These are phyloP conservation scores for Rosalia funebris DNA, from an alignment of 2,888 invertebrate genomes.

Conservation along the genomic window DNA sequence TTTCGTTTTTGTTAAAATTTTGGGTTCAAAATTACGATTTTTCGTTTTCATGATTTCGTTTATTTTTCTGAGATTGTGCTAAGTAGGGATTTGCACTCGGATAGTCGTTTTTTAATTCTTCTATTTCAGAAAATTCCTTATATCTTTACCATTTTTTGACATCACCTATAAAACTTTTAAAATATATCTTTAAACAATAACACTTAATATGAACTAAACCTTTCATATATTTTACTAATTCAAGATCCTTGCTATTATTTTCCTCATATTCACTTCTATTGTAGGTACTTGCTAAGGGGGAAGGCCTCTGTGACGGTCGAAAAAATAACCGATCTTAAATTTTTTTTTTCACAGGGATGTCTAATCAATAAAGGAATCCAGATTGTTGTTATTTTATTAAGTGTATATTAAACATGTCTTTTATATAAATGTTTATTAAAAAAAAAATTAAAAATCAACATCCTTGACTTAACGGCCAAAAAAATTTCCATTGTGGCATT, in stretches of 20 bases:
- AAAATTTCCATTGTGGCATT: too few relatives aligned
- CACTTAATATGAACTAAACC: too few relatives aligned
- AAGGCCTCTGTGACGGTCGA: too few relatives aligned
- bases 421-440: too few relatives aligned
- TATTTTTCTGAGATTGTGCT: slow-evolving; percentile 34
- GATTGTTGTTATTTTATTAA: too few relatives aligned
- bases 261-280: slow-evolving; percentile 19
- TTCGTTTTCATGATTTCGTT: slow-evolving; percentile 42
- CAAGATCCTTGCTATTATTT: slow-evolving; percentile 6
- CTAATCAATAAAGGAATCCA: too few relatives aligned
- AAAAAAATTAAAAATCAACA: too few relatives aligned
- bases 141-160: not conserved
- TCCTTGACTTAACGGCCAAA: too few relatives aligned
- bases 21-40: slow-evolving; percentile 35
- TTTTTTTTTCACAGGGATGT: too few relatives aligned
- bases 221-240: slow-evolving; percentile 23
- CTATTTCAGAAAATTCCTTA: not conserved
- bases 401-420: too few relatives aligned
- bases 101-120: not conserved
- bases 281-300: too few relatives aligned
- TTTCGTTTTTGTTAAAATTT: slow-evolving; percentile 52
- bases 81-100: not conserved
- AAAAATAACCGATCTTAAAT: too few relatives aligned
- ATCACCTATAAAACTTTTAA: not conserved
- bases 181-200: not conserved